A percentile compares a stretch with the other conserved stretches of the same genome.
These are phyloP conservation scores for Sapayoa aenigma DNA, from an alignment of 2,113 vertebrate genomes.

Conservation along the genomic window DNA sequence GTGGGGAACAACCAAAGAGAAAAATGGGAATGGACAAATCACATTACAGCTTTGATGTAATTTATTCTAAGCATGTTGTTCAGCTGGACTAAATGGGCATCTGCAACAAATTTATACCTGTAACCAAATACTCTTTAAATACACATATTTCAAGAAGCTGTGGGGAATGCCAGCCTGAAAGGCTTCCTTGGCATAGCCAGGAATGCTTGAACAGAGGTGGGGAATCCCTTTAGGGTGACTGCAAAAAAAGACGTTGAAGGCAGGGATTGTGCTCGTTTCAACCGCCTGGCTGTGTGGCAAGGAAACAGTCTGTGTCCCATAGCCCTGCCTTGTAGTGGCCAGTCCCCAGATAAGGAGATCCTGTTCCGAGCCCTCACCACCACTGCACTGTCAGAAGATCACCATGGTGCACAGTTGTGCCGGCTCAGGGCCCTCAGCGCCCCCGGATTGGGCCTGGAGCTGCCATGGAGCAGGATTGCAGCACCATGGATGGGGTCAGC, in stretches of 20 bases:
- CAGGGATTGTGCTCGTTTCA: neutral
- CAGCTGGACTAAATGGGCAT: neutral
- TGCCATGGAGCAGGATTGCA: accelerated
- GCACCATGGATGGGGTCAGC: neutral
- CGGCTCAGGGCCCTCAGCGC: neutral
- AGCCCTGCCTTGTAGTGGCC: neutral
- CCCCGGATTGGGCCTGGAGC: neutral
- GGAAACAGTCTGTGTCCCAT: neutral
- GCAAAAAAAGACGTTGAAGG: neutral
- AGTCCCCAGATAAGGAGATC: neutral
- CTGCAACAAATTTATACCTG: neutral
- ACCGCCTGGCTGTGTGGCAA: neutral
- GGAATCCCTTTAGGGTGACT: neutral
- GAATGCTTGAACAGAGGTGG: neutral
- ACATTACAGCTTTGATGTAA: neutral
- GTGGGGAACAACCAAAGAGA: neutral
- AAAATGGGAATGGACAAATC: neutral
- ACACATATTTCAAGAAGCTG: neutral
- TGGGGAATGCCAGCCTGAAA: neutral
- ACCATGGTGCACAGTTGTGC: accelerated
- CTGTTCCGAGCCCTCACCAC: neutral
- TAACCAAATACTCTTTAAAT: neutral
- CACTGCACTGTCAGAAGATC: neutral
- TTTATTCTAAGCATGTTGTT: neutral
- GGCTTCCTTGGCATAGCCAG: neutral